Base-by-base conservation (phyloP, 2,888 invertebrate species). In the Lordiphosa andalusiaca region DNA sequence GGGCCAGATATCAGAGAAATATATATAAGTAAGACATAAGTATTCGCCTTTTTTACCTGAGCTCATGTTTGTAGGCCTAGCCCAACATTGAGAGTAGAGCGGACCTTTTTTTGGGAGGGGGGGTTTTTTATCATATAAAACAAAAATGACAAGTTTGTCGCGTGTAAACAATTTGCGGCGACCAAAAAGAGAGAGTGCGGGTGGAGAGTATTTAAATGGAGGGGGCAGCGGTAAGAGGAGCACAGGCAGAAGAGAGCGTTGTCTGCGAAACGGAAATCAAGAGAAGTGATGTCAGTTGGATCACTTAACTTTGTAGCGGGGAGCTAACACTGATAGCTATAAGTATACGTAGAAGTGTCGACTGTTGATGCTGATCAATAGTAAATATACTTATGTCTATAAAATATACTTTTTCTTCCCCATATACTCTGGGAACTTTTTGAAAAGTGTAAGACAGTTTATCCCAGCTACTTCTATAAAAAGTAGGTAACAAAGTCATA, bases 111-210 rank as follows among this genome's bases (percentile, higher is more conserved):
- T 69, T 76, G 70, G 65, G 54, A 52, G 52, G 61, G 23, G 35
- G 42, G 47, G 30, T 69, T 83, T 69, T 83, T 76, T 73, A 73
- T 71, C 73, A 55, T 67, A 67, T 49, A 42, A 25, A 30, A 58
- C 62, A 56, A 65, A 53, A 47, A 76, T 83, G 77, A 78, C 77
- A 83, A 78, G 81, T 78, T 78, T 78, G 77, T 83, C 84, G 81
- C 77, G 77, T 81, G 77, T 76, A 78, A 78, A 83, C 84, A 78
- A 76, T 71, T 67, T 59, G 77, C 71, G 81, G 81, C 71, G 61
- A 65, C 57, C 82, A 71, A 61, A 44, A 63, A 66, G 62, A 59
- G 68, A 60, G 59, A 72, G 80, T 37, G 73, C 80, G 75, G 75
- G 82, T 71, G 78, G 62, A 47, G 57, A 16, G 9, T 16, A 41